Evolutionary conservation across 2,888 invertebrate genomes (phyloP), one percentile per base, ranked within the genome.

Genomic region (Poecilus cupreus): DNA sequence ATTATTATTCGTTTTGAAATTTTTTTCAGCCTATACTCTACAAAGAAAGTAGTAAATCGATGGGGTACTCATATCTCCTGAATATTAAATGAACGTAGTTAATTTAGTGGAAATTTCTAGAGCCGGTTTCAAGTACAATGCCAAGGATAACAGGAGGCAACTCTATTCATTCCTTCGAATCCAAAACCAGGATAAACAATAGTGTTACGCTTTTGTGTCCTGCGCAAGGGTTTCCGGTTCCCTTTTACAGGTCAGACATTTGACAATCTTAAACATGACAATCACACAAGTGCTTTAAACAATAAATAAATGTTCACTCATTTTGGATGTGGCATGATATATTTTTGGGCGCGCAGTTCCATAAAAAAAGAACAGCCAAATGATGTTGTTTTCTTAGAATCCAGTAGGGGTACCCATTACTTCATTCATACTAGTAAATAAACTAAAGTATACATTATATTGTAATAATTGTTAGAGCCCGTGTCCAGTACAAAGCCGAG

Each of bases 141-240:
- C 92, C 92, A 13, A 90, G 90, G 86, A 89, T 92, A 60, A 86
- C 87, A 3, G 84, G 85, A 2, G 85, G 86, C 10, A 85, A 84
- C 82, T 84, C 84, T 18, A 57, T 75, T n/a, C 74, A 60, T 22
- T n/a, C 60, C 13, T 18, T 57, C 24, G 74, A 39, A 13, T 75
- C 20, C 10, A 49, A 37, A 32, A 54, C 85, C 24, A 86, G 85
- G 22, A 86, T 86, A 24, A 85, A 85, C 22, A 86, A 87, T 75
- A 90, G 90, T 82, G 86, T 93, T 84, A 91, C 93, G 77, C 90
- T 95, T 83, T 90, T 93, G 85, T 95, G 95, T 87, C 94, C 94
- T 70, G 94, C 94, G 81, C 95, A 95, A 90, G 94, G 93, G 68
- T 94, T 92, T 90, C 94, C 94, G 85, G 92, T 92, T 88, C 94